Evolutionary conservation across 2,113 vertebrate species (phyloP), one percentile per base, ranked within the genome.

Genomic region (Rhinolophus ferrumequinum): DNA sequence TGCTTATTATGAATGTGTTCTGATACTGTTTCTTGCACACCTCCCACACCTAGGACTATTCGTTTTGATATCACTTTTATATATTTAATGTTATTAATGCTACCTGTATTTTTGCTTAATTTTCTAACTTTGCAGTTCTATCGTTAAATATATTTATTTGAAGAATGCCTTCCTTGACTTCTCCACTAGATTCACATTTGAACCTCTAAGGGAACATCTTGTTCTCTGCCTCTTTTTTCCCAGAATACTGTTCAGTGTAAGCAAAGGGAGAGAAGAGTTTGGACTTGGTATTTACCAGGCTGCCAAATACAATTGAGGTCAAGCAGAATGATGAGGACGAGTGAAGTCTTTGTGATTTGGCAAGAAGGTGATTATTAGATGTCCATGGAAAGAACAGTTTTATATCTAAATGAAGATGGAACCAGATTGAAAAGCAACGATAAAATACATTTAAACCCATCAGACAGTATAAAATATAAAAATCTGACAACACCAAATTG

Each of bases 351-450:
- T 79, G 56, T 73, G 96, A 92, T 90, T 85, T 95, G 88, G 60
- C 84, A 97, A 93, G 96, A 83, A 93, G 44, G 21, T 90, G 62
- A 89, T 88, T 94, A 44, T 93, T 91, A 69, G 60, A 84, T 82
- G 44, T 62, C 44, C 67, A 64, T 38, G 30, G 83, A 52, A 87
- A 88, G 80, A 94, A 66, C 64, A 60, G 35, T 80, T 89, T 90
- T 76, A 76, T 62, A 92, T 72, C 85, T 93, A 94, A 97, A 95
- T 79, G 66, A 96, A 35, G 88, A 85, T 94, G 76, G 81, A 93
- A 96, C 90, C 79, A 95, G 80, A 77, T 85, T 91, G 72, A 66
- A 94, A 96, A 72, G 87, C 80, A 76, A 73, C 75, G 88, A 93
- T 94, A 82, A 93, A 72, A 81, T 82, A 77, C n/a, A 88, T 73